Base-by-base conservation (phyloP, 1,140 invertebrate genomes). In the Megathymus violae region DNA sequence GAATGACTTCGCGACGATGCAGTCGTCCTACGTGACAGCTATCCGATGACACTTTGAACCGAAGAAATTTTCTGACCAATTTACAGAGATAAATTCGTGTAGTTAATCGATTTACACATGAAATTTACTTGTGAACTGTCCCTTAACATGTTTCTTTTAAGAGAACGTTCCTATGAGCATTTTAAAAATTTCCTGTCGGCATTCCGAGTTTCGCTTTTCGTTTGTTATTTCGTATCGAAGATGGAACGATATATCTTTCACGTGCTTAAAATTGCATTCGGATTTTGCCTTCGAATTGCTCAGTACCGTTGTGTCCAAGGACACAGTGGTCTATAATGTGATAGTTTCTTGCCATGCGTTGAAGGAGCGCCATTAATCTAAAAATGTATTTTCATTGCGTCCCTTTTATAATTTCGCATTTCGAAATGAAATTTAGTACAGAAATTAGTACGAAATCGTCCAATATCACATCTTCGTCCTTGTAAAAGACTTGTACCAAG, bases 381-480 rank as follows among this genome's bases (percentile, higher is more conserved):
- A 46, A 54, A 61, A 65, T 43, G 46, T 66, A 52, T 71, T 67
- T 69, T 78, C 64, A 67, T 77, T 71, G 71, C 69, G 59, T 71
- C 47, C 51, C 40, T 52, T 52, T 19, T 56, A 48, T 16, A 41
- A 66, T 76, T 76, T 68, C 67, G 59, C 74, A 74, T 69, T 67
- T 74, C 74, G 69, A 60, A 71, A 77, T 73, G 62, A 71, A 62
- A 64, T 40, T 60, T 60, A 64, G 62, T 64, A 71, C 65, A 66
- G 69, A 68, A 76, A 76, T 69, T 71, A 65, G 67, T 71, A 82
- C 69, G 65, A 78, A 85, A 85, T 86, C 88, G 88, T 90, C 88
- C 88, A 90, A 79, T 79, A 65, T 81, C 78, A 89, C 79, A 88
- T 87, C 86, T 88, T 89, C 88, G 88, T 90, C 88, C 88, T 89